Conservation (phyloP, 2,888 invertebrate species). For the Plemyria rubiginata region DNA sequence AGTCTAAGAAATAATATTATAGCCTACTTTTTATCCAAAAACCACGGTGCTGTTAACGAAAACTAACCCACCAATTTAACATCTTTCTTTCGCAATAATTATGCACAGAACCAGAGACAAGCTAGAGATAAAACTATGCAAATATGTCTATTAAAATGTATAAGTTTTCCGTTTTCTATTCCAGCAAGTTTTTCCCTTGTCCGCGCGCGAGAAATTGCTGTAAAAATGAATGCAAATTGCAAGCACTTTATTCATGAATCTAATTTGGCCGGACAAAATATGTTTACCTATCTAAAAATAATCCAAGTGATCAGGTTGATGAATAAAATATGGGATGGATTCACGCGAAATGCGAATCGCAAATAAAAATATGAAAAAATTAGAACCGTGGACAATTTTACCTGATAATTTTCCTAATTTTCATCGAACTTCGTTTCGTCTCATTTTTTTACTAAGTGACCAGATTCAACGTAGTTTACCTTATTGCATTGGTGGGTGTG, state of each 20-base stretch:
- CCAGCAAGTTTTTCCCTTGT: slow-evolving; percentile 19
- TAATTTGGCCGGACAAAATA: slow-evolving; percentile 42
- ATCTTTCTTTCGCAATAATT: slow-evolving; percentile 1
- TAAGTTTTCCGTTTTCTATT: slow-evolving; percentile 16
- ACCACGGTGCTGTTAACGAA: no score
- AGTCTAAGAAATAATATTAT: no score
- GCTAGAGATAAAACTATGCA: slow-evolving; percentile 8
- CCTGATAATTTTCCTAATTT: no score
- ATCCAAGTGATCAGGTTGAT: slow-evolving; percentile 26
- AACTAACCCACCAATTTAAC: no score
- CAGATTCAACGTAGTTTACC: no score
- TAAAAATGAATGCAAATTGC: slow-evolving; percentile 45
- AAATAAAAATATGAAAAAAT: background rate
- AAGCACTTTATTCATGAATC: slow-evolving; percentile 46
- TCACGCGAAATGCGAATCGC: background rate
- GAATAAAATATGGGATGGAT: slow-evolving; percentile 33
- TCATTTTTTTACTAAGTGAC: no score
- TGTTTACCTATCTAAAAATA: slow-evolving; percentile 37
- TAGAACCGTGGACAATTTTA: no score
- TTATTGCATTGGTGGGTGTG: no score
- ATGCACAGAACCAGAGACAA: slow-evolving; percentile 15
- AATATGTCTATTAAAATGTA: slow-evolving; percentile 22
- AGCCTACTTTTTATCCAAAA: no score
- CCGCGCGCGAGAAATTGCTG: slow-evolving; percentile 27
- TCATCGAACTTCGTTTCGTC: no score